These are phyloP conservation scores for Leptinotarsa texana DNA, from an alignment of 1,140 invertebrate genomes.

Conservation along the genomic window DNA sequence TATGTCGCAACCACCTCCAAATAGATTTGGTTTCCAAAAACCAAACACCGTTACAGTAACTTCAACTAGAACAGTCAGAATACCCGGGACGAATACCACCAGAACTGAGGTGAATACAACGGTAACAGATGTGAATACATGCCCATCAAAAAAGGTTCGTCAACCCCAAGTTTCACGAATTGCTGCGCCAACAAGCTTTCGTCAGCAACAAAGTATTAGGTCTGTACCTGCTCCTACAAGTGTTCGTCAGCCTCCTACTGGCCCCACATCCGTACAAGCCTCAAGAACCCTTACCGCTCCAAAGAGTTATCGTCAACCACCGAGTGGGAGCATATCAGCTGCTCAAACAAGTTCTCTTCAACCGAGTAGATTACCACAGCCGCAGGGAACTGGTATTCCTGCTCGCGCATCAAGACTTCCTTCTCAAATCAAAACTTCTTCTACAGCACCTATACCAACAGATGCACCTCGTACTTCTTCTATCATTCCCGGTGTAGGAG, in stretches of 20 bases:
- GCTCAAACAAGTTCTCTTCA: too few relatives aligned
- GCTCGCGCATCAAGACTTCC: not conserved
- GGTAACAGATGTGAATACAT: not conserved
- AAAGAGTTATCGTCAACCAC: too few relatives aligned
- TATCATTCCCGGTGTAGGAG: not conserved
- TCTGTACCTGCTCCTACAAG: not conserved
- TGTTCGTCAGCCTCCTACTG: not conserved
- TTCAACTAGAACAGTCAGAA: not conserved
- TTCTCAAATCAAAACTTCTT: not conserved
- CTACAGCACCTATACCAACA: not conserved
- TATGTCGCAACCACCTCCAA: not conserved
- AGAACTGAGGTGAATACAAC: not conserved
- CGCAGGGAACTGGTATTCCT: not conserved
- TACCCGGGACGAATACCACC: conserved; percentile 7
- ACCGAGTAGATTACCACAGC: too few relatives aligned
- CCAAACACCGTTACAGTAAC: not conserved
- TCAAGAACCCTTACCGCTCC: too few relatives aligned
- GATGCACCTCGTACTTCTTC: not conserved
- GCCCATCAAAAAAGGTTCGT: not conserved
- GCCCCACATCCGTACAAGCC: too few relatives aligned
- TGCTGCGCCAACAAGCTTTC: not conserved
- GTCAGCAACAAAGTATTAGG: not conserved
- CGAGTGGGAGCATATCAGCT: too few relatives aligned
- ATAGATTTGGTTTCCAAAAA: conserved; percentile 11
- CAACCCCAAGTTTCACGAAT: conserved; percentile 7